These are phyloP conservation scores for Morus bassanus DNA, from an alignment of 2,797 vertebrate species.

Conservation along the genomic window DNA sequence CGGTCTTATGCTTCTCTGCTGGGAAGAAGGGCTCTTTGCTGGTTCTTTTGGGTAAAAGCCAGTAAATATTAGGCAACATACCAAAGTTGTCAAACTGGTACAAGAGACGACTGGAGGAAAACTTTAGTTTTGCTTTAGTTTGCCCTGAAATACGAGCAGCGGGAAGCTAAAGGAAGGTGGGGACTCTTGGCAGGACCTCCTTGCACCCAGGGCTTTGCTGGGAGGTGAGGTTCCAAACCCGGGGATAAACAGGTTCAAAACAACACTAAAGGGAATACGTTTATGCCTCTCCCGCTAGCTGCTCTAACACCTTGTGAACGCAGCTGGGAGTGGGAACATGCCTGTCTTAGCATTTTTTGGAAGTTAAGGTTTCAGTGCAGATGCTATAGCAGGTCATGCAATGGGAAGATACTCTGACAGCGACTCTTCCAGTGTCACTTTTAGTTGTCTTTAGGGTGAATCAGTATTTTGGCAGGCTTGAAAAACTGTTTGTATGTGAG, in stretches of 20 bases:
- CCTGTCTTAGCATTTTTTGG: background rate
- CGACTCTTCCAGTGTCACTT: background rate
- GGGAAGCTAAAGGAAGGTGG: background rate
- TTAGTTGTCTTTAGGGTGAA: background rate
- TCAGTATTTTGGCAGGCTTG: background rate
- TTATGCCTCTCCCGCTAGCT: background rate
- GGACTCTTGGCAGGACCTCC: background rate
- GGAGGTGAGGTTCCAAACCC: background rate
- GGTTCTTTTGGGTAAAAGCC: background rate
- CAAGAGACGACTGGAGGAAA: background rate
- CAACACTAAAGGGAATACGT: accelerated
- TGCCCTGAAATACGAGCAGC: background rate
- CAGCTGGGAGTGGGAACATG: accelerated
- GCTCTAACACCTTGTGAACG: background rate
- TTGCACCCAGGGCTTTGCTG: background rate
- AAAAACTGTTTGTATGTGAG: background rate
- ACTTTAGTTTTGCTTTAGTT: background rate
- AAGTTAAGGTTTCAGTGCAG: background rate
- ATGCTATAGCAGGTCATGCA: background rate
- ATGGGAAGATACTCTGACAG: background rate
- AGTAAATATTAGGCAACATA: background rate
- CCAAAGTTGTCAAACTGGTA: background rate
- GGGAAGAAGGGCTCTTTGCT: background rate
- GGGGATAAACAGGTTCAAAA: background rate
- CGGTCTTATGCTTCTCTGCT: background rate